Conservation (phyloP, 2,888 invertebrate species). For the Antheraea assamensis region DNA sequence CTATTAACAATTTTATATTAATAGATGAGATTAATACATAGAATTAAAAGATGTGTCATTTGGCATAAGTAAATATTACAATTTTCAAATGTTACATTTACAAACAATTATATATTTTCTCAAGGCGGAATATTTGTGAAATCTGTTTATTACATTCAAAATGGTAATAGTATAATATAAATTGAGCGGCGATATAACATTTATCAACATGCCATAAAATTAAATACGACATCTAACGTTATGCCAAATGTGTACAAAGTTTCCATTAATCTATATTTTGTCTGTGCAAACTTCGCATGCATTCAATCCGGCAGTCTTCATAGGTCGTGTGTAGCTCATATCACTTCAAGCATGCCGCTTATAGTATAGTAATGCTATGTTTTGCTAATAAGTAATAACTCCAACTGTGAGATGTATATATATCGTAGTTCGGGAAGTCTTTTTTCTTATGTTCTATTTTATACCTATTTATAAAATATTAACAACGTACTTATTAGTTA, state of each 20-base stretch:
- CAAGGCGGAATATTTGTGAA: background rate
- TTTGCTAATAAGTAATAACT: background rate
- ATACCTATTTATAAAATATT: background rate
- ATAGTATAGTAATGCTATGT: background rate
- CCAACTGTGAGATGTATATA: background rate
- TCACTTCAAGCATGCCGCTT: slow-evolving; percentile 27
- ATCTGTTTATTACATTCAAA: background rate
- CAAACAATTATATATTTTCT: background rate
- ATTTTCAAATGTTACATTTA: background rate
- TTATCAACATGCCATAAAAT: background rate
- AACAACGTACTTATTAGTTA: background rate
- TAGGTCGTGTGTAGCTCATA: slow-evolving; percentile 21
- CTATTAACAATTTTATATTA: slow-evolving; percentile 1
- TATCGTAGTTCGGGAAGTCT: background rate
- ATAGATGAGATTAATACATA: too few species aligned
- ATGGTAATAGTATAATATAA: background rate
- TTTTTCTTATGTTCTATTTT: background rate
- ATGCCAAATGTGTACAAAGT: slow-evolving; percentile 10
- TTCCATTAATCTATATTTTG: background rate
- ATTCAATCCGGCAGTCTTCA: slow-evolving; percentile 2
- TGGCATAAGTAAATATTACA: slow-evolving; percentile 11
- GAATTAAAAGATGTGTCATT: background rate
- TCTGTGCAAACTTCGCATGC: slow-evolving; percentile 12
- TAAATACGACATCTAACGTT: background rate
- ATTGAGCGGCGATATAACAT: background rate